Evolutionary conservation across 2,797 vertebrate genomes (phyloP), one percentile per base, ranked within the genome.

Genomic region (Hyperoplus immaculatus): DNA sequence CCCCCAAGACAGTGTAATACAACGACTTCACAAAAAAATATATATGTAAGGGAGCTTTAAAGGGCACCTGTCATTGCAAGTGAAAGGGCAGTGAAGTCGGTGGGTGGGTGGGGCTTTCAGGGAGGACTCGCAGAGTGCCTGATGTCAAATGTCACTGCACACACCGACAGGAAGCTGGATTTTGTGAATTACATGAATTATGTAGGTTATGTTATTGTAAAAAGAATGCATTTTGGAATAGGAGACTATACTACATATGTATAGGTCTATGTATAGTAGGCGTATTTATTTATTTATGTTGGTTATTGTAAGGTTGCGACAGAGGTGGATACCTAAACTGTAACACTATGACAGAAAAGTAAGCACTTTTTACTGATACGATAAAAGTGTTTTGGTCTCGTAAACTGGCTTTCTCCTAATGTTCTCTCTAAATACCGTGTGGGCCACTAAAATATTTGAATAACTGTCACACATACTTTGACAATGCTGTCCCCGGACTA

Each of bases 71-170:
- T 38, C 53, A 68, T 29, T 29, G 43, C 13, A 1, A 9, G 41
- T 57, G 51, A 69, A 29, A 59, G 59, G 56, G 8, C 59, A 73
- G 59, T 8, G 3, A 7, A 15, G 51, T 2, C 18, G 56, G 1
- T 16, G 63, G 66, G 2, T 16, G 67, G 66, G 69, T 57, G 66
- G 46, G 45, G 50, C 66, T 65, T 39, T 36, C 15, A n/a, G 1
- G 16, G 8, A 36, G 41, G 47, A 43, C 18, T 45, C 14, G 0
- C 1, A 4, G 5, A n/a, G 51, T 47, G 39, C 50, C 36, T 71
- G 39, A 53, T 71, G 55, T 80, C 73, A 13, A 77, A 77, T 9
- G 74, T 53, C 56, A 60, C 49, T 53, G 61, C 42, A 16, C 36
- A 29, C 29, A 29, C 3, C 3, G 29, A 29, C 29, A 29, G 29